Base-by-base conservation (phyloP, 2,797 vertebrate species). In the Galaxias olidus region DNA sequence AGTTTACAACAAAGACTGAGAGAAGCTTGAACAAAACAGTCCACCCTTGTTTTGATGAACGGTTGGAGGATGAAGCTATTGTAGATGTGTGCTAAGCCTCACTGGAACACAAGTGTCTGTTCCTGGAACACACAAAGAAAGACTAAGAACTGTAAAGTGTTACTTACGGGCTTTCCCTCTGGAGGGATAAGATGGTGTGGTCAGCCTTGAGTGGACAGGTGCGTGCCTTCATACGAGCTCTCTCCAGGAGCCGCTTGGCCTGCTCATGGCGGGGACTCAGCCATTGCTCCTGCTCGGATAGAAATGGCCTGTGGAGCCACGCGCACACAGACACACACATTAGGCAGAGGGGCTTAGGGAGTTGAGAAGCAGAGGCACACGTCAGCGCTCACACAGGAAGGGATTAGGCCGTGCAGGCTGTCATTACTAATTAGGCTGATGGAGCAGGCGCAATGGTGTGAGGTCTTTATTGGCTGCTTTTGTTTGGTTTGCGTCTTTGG, bases 191-290 rank as follows among this genome's bases (percentile, higher is more conserved):
- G 78, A 97, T 94, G 85, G 90, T 90, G 82, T 97, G 96, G 91
- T 93, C 95, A 76, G 94, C 96, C 61, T 92, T 94, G 76, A 97
- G 82, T 0, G 96, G 96, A 75, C 88, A 89, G 13, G 93, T 93
- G 58, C 91, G 92, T 79, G 94, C 93, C 92, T 95, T 98, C 94
- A 96, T 94, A 72, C 88, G 92, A 78, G 89, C 90, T 57, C 83
- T 67, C 80, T 93, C 91, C 71, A 93, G 86, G 81, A 91, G 91
- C 77, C 90, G 90, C 80, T 91, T 92, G 81, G 90, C 91, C 82
- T 94, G 92, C 76, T 93, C 91, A 54, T 91, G 91, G 68, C 89
- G 86, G 30, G 91, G 86, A 70, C 91, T 94, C 86, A 87, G 85
- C 73, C 85, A 79, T 0, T 84, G 77, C 70, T 91, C 87, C 18